These are phyloP conservation scores for Seriola aureovittata DNA, from an alignment of 2,113 vertebrate species.

Conservation along the genomic window DNA sequence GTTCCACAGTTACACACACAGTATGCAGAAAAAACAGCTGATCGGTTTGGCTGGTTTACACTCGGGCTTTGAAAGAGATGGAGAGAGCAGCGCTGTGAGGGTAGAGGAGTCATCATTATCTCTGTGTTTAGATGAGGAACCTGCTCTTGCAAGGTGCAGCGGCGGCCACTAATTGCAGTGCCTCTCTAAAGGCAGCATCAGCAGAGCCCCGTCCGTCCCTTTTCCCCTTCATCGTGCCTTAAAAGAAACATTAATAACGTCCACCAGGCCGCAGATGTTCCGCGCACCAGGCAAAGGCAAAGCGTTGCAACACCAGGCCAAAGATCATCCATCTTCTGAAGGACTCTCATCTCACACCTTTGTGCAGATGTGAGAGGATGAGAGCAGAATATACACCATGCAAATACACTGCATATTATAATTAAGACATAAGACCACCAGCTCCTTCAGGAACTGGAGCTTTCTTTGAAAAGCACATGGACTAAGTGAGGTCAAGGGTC, in stretches of 20 bases:
- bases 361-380: not conserved
- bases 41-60: constrained; percentile 38
- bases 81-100: constrained; percentile 36
- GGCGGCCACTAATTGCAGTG: constrained; percentile 59
- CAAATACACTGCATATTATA: not conserved
- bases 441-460: not conserved
- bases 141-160: constrained; percentile 62
- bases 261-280: constrained; percentile 44
- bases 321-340: constrained; percentile 70
- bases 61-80: constrained; percentile 56
- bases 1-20: constrained; percentile 21
- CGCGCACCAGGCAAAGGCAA: constrained; percentile 57
- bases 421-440: not conserved
- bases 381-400: not conserved
- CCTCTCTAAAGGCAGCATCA: constrained; percentile 61
- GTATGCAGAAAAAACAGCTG: constrained; percentile 58
- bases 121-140: constrained; percentile 47
- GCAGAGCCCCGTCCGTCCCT: constrained; percentile 47
- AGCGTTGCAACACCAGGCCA: constrained; percentile 55
- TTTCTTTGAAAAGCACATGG: not conserved
- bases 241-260: constrained; percentile 72
- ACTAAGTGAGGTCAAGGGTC: not conserved
- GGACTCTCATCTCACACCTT: constrained; percentile 12
- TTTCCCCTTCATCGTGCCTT: constrained; percentile 25
- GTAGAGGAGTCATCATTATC: constrained; percentile 73